Evolutionary conservation across 1,140 invertebrate species (phyloP), one percentile per base, ranked within the genome.

Genomic region (Zaprionus vittiger): DNA sequence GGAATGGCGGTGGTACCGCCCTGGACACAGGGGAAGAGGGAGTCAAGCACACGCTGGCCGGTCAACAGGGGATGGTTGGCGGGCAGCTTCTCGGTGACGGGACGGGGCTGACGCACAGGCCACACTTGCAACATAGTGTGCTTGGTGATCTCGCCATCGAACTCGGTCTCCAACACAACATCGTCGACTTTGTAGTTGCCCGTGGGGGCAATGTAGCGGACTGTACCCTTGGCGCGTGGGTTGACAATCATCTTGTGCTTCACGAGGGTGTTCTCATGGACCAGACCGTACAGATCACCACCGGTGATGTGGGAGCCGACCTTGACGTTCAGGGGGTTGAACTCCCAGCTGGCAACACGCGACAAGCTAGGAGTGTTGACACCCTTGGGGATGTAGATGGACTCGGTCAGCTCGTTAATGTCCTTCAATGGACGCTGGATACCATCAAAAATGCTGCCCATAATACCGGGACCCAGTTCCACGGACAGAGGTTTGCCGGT

Each of bases 1-100:
- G 99, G 99, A 94, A 99, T 99, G 80, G 99, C 99, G 2, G 99
- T 99, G 41, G 99, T 99, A 91, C 99, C 99, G 84, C 99, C 99
- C 94, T 99, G 98, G 37, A 99, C 98, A 93, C 98, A 98, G 47
- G 99, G 99, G 95, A 99, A 99, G 1, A 99, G 95, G 22, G 99
- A 97, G 94, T 99, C 99, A 57, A 99, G 94, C 54, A 99, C 99
- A 87, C 99, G 95, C 94, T 99, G 99, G 38, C 99, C 99, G 86
- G 99, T 99, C 37, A 99, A 95, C 79, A 99, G 95, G 24, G 99
- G 99, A 94, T 99, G 96, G 94, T 99, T 99, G 80, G 99, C 99
- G 77, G 98, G 98, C 69, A 99, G 95, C 94, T 99, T 99, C 94
- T 99, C 99, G 55, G 98, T 98, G n/a, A 97, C 96, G 59, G 99